Evolutionary conservation across 2,113 vertebrate genomes (phyloP).

Genomic region (Gallinago media): DNA sequence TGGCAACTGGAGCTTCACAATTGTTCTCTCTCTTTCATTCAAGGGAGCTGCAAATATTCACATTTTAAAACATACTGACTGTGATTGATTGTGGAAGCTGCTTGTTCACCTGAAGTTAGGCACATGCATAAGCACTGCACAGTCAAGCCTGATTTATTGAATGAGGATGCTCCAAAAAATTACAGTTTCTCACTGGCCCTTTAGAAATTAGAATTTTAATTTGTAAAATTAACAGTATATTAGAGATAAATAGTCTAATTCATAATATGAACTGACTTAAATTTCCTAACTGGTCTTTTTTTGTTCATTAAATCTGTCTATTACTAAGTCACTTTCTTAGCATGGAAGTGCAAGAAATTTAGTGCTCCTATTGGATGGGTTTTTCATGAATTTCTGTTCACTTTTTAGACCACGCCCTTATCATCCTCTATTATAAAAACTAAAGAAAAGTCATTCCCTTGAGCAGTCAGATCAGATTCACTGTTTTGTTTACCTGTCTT

Average conservation of each 20-base stretch:
- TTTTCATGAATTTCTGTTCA: not conserved
- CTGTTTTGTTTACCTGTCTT: not conserved
- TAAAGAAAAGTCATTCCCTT: not conserved
- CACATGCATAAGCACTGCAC: not conserved
- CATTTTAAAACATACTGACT: not conserved
- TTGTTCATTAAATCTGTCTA: not conserved
- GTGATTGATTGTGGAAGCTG: not conserved
- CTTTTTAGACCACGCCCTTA: not conserved
- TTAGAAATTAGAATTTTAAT: not conserved
- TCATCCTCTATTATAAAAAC: not conserved
- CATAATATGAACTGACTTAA: not conserved
- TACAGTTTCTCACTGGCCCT: not conserved
- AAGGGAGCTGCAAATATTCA: not conserved
- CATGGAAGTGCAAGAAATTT: not conserved
- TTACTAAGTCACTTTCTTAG: not conserved
- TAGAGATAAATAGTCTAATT: not conserved
- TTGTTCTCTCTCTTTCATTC: not conserved
- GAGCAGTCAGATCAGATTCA: not conserved
- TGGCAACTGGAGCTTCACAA: not conserved
- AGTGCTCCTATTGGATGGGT: fast-evolving
- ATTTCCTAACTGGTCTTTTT: not conserved
- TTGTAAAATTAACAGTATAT: not conserved
- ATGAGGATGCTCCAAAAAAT: not conserved
- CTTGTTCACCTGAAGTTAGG: not conserved
- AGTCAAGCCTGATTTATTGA: not conserved